phyloP scores from a whole-genome alignment of 1,140 invertebrate species.

The Lasaia peninsularis region DNA sequence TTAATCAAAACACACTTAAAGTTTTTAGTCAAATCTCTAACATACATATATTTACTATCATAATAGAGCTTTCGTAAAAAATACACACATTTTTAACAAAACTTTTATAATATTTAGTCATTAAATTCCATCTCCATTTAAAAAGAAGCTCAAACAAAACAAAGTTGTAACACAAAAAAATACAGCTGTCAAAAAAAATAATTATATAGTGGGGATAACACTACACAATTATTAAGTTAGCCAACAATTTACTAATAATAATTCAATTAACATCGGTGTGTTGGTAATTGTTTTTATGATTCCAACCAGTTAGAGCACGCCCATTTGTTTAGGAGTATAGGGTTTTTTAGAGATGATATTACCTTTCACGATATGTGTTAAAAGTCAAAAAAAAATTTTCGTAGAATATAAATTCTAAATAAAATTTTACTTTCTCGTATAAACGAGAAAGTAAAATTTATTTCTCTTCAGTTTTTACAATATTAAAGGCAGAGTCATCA shows the following conservation, averaged over 20 bases:
- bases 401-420: background rate
- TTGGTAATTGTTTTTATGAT: conserved; percentile 38
- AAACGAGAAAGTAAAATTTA: no score
- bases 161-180: conserved; percentile 16
- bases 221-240: conserved; percentile 35
- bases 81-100: no score
- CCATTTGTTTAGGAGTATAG: conserved; percentile 14
- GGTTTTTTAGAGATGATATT: conserved; percentile 25
- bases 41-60: no score
- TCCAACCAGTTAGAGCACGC: conserved; percentile 30
- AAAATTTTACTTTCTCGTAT: background rate
- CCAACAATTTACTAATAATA: conserved; percentile 42
- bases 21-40: no score
- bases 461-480: no score
- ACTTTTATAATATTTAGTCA: no score
- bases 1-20: no score
- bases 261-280: conserved; percentile 35
- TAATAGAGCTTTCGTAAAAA: no score
- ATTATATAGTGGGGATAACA: conserved; percentile 33
- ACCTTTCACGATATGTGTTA: conserved; percentile 19
- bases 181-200: conserved; percentile 26
- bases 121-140: no score
- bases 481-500: no score
- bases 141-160: background rate
- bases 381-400: no score